Evolutionary conservation across 2,888 invertebrate species (phyloP), one percentile per base, ranked within the genome.

Genomic region (Charanyca ferruginea): DNA sequence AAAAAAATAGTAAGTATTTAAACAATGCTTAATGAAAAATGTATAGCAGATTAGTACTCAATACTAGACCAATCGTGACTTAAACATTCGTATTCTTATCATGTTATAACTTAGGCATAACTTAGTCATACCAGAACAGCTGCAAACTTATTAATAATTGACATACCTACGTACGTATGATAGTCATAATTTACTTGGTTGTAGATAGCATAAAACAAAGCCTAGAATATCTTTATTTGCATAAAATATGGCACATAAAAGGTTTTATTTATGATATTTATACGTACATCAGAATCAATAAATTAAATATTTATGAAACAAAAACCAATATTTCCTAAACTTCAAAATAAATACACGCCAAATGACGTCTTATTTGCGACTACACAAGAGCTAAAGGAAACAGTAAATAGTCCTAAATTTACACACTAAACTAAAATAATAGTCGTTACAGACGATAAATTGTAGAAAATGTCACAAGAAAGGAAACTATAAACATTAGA

Each of bases 401-500:
- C 59, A 1, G 54, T 77, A 73, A 73, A 73, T 48, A 52, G 9
- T 42, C 16, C 54, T 44, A 48, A 77, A 65, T 5, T 57, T 59
- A 51, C 58, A 58, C 45, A 52, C 13, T 51, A 41, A 60, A 73
- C 54, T 59, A 5, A 48, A 73, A 73, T 52, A 65, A 48, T 45
- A 73, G 44, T 65, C 55, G 32, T 44, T 59, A 48, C 4, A 48
- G 42, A 18, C 55, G 25, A 55, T 73, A 73, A 65, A 73, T 73
- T 66, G 6, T 11, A n/a, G 32, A 38, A 38, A 38, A 48, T 61
- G 55, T 57, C 52, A 61, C 52, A 44, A 32, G 28, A 73, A 61
- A 73, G 73, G 73, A 74, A 74, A 73, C 78, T 66, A 57, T 16
- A 57, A 42, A 73, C 66, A 32, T 72, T 72, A 44, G 28, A 35